A percentile compares a stretch with the other conserved stretches of the same genome.
phyloP scores from a whole-genome alignment of 2,113 vertebrate genomes.

The Rostratula benghalensis region DNA sequence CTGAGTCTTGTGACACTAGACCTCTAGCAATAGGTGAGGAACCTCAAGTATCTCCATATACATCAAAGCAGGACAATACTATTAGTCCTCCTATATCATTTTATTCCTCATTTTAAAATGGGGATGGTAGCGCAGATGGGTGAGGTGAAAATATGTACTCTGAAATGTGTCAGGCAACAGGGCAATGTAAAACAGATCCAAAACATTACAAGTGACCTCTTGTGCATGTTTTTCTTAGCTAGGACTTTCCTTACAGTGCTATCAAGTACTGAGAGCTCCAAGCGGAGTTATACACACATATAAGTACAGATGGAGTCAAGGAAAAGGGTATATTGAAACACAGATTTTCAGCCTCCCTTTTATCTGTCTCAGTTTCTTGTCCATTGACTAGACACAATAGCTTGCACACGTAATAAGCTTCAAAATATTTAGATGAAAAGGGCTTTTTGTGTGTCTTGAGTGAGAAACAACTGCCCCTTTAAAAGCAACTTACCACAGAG shows the following conservation, averaged over 20 bases:
- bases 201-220: neutral
- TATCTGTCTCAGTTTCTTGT: neutral
- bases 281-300: neutral
- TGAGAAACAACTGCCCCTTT: neutral
- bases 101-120: neutral
- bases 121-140: neutral
- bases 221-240: neutral
- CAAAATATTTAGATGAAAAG: neutral
- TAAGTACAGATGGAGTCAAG: neutral
- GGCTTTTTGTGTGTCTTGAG: neutral
- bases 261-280: neutral
- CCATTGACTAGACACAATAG: neutral
- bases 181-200: neutral
- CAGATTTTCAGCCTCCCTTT: neutral
- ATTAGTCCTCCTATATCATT: neutral
- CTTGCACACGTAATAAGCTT: neutral
- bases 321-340: neutral
- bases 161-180: neutral
- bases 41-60: neutral
- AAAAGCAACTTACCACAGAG: neutral
- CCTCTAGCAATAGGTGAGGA: neutral
- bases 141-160: neutral
- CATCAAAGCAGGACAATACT: neutral
- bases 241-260: neutral
- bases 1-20: neutral